Evolutionary conservation across 2,888 invertebrate genomes (phyloP).

Genomic region (Unio delphinus): DNA sequence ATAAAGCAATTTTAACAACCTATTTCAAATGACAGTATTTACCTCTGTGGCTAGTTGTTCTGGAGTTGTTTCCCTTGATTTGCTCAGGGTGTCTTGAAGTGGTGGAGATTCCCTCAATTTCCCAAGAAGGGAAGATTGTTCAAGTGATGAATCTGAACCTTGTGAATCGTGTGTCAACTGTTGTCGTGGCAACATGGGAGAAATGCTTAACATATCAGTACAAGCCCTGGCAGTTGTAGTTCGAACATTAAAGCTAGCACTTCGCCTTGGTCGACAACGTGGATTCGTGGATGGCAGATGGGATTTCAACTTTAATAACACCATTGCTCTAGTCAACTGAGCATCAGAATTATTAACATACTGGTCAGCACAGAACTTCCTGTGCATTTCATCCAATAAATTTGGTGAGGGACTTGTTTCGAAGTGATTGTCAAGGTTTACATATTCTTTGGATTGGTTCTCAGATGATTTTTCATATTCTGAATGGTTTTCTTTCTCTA

Average conservation of each 20-base stretch:
- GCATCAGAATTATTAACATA: conserved; percentile 36
- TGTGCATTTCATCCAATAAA: conserved; percentile 61
- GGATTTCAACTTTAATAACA: conserved; percentile 28
- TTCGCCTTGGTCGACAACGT: conserved; percentile 15
- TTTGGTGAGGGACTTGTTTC: conserved; percentile 46
- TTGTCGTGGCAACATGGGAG: conserved; percentile 19
- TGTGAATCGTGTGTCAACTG: too few relatives aligned
- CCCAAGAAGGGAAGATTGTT: background rate
- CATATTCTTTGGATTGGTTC: conserved; percentile 2
- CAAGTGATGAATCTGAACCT: too few relatives aligned
- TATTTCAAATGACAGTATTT: too few relatives aligned
- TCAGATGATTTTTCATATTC: conserved; percentile 1
- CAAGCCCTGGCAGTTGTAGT: conserved; percentile 20
- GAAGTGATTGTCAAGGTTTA: conserved; percentile 16
- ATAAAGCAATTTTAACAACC: too few relatives aligned
- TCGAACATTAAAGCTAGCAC: conserved; percentile 32
- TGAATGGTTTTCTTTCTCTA: conserved; percentile 9
- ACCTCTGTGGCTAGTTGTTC: conserved; percentile 5
- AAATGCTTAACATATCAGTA: conserved; percentile 18
- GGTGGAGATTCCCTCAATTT: conserved; percentile 17
- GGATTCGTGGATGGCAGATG: conserved; percentile 1
- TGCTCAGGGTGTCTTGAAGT: conserved; percentile 25
- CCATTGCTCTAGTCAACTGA: conserved; percentile 23
- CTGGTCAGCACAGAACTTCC: conserved; percentile 61
- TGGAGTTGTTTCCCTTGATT: conserved; percentile 39